Evolutionary conservation across 1,140 invertebrate genomes (phyloP).

Genomic region (Calliphora vicina): DNA sequence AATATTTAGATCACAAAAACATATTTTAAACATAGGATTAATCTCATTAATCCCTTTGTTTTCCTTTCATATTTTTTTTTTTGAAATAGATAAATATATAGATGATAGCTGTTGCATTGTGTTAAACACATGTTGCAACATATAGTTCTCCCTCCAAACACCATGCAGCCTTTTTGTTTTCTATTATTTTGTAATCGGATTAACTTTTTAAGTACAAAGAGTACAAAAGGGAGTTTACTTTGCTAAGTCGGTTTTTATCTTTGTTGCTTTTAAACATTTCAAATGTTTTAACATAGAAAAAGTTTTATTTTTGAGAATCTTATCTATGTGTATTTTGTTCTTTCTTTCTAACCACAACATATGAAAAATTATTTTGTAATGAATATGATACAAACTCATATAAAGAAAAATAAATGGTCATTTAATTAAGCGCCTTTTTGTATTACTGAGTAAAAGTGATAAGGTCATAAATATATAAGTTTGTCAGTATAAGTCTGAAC

Average conservation of each 20-base stretch:
- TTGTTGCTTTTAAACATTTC: not conserved
- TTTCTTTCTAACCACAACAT: not conserved
- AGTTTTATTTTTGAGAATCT: not conserved
- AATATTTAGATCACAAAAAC: slow-evolving; percentile 4
- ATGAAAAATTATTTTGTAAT: not conserved
- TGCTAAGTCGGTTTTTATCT: not conserved
- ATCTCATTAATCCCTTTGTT: not conserved
- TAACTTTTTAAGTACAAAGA: not conserved
- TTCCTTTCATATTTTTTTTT: not conserved
- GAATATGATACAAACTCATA: too few relatives aligned
- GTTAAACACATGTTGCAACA: not conserved
- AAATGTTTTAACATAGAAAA: not conserved
- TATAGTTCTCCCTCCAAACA: not conserved
- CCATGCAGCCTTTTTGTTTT: not conserved
- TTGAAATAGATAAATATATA: not conserved
- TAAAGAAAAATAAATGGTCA: too few relatives aligned
- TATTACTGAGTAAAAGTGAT: too few relatives aligned
- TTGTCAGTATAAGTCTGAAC: too few relatives aligned
- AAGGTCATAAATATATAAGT: too few relatives aligned
- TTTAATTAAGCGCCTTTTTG: too few relatives aligned
- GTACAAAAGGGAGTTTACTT: not conserved
- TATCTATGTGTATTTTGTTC: too few relatives aligned
- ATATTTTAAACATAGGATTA: not conserved
- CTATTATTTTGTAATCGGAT: not conserved
- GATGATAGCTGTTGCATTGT: not conserved